Evolutionary conservation across 2,797 vertebrate species (phyloP).

Genomic region (Harpagifer antarcticus): DNA sequence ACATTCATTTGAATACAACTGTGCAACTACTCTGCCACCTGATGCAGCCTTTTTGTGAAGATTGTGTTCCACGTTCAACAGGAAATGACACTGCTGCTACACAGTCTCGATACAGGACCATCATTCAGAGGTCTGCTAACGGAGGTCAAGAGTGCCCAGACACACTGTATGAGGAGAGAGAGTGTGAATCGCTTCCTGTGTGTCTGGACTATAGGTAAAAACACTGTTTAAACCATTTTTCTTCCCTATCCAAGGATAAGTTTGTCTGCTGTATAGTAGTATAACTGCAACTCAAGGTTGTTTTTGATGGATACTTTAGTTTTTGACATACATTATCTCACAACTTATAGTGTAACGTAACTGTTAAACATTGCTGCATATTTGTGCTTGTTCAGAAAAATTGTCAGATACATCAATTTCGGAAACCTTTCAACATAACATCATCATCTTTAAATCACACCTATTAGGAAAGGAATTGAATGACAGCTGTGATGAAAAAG

Average conservation of each 20-base stretch:
- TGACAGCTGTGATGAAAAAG: neutral
- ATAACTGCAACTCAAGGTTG: neutral
- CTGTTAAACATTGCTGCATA: neutral
- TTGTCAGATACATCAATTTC: neutral
- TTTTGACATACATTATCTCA: neutral
- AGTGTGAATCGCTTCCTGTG: conserved; percentile 89
- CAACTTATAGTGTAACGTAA: neutral
- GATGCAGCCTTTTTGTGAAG: conserved; percentile 29
- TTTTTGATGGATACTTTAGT: neutral
- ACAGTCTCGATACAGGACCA: conserved; percentile 92
- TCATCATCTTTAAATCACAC: neutral
- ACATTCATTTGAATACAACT: conserved; percentile 19
- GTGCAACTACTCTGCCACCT: conserved; percentile 17
- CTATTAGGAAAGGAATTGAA: neutral
- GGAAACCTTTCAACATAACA: neutral
- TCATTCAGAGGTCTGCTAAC: conserved; percentile 87
- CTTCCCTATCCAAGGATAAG: conserved; percentile 6
- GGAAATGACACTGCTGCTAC: conserved; percentile 86
- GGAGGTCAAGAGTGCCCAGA: conserved; percentile 94
- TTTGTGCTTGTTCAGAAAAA: neutral
- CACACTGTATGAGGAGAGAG: conserved; percentile 95
- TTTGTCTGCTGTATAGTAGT: neutral
- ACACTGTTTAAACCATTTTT: conserved; percentile 6
- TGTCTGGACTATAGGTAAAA: conserved; percentile 91
- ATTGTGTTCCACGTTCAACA: conserved; percentile 72